Base-by-base conservation (phyloP, 2,888 invertebrate species). In the Patella caerulea region DNA sequence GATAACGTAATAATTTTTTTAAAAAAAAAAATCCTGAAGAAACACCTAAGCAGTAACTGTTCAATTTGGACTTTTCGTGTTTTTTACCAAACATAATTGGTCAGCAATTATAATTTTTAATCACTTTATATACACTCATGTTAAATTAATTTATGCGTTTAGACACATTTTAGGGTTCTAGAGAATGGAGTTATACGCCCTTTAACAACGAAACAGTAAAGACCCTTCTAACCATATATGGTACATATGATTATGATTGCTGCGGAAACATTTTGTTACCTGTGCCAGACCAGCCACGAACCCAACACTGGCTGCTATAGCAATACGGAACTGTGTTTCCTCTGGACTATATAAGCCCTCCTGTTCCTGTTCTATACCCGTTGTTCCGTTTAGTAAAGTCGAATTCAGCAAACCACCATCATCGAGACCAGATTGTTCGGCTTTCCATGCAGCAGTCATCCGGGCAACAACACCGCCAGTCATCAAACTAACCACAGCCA, bases 321-420 rank as follows among this genome's bases (percentile, higher is more conserved):
- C 83, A 59, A 88, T 81, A 75, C 93, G 96, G 93, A 80, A 80
- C 59, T 54, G 54, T 0, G 78, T 73, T 71, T 84, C 84, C 12
- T 80, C 78, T 4, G 71, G 72, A 9, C 24, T 59, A 71, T 53
- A 74, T 7, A 19, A 72, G 7, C 45, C 24, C 72, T 56, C 76
- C 19, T 65, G 19, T 24, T n/a, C 19, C 14, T 11, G 24, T 14
- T 19, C 19, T 15, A 53, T n/a, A 0, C 54, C 45, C 14, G 5
- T 72, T 2, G 77, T 72, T 34, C 73, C 77, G 34, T 72, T 77
- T 45, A 77, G 12, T 17, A 52, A n/a, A 11, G 73, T 77, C 15
- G 65, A 56, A 69, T 77, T 77, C 3, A 53, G 53, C 14, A 34
- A 56, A 11, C 65, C 14, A 45, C 53, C 75, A 45, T 73, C 75